Conservation (phyloP, 2,113 vertebrate genomes). For the Ifrita kowaldi region DNA sequence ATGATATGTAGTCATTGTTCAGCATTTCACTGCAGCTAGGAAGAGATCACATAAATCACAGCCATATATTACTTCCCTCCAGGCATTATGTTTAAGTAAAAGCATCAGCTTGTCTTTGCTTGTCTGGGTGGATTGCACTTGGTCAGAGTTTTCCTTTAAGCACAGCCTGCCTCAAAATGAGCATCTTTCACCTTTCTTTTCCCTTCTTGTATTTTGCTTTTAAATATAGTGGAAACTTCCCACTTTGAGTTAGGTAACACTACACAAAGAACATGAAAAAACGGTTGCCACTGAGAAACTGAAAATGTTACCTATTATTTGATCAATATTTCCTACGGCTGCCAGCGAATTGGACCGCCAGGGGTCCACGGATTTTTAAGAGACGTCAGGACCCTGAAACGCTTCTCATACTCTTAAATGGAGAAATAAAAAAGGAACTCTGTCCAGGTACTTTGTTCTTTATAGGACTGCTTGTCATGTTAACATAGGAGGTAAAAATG, state of each 20-base stretch:
- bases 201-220: background rate
- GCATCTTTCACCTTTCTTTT: background rate
- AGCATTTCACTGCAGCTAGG: background rate
- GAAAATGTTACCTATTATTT: background rate
- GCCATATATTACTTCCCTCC: background rate
- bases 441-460: background rate
- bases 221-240: background rate
- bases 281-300: background rate
- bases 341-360: background rate
- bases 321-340: background rate
- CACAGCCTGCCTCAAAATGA: background rate
- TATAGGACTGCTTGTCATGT: background rate
- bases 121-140: background rate
- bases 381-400: background rate
- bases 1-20: background rate
- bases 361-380: background rate
- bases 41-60: background rate
- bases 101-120: background rate
- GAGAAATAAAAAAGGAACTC: background rate
- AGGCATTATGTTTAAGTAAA: background rate
- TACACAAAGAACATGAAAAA: background rate
- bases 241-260: background rate
- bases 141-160: background rate
- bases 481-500: background rate
- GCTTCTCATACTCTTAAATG: background rate